phyloP scores from a whole-genome alignment of 2,113 vertebrate genomes.

The Gallinago undulata region DNA sequence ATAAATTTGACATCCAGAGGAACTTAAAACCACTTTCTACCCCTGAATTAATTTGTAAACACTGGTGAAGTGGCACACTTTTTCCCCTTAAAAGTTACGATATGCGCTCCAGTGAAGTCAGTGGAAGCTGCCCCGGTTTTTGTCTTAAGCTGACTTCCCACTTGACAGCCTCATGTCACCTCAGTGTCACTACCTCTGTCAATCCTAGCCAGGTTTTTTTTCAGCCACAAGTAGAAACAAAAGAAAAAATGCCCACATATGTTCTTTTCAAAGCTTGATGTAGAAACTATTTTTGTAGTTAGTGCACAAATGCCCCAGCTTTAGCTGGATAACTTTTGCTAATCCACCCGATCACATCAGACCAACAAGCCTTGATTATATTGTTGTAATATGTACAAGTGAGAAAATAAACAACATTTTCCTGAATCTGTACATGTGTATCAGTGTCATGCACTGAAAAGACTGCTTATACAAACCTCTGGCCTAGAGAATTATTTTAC shows the following conservation, averaged over 20 bases:
- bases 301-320: not conserved
- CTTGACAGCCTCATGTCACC: slow-evolving; percentile 43
- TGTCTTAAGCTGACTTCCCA: slow-evolving; percentile 32
- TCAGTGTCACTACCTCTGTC: slow-evolving; percentile 1
- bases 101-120: not conserved
- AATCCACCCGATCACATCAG: not conserved
- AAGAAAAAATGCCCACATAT: slow-evolving; percentile 24
- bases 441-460: not conserved
- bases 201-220: slow-evolving; percentile 15
- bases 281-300: slow-evolving; percentile 6
- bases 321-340: not conserved
- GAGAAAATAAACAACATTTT: not conserved
- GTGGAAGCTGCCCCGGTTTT: not conserved
- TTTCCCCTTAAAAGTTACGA: not conserved
- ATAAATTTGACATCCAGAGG: not conserved
- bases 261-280: slow-evolving; percentile 24
- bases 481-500: not conserved
- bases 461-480: not conserved
- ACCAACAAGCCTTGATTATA: not conserved
- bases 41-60: not conserved
- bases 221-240: not conserved
- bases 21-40: not conserved
- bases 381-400: not conserved
- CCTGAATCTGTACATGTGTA: not conserved
- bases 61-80: not conserved